phyloP scores from a whole-genome alignment of 2,888 invertebrate genomes.

The Sussaba pulchella region DNA sequence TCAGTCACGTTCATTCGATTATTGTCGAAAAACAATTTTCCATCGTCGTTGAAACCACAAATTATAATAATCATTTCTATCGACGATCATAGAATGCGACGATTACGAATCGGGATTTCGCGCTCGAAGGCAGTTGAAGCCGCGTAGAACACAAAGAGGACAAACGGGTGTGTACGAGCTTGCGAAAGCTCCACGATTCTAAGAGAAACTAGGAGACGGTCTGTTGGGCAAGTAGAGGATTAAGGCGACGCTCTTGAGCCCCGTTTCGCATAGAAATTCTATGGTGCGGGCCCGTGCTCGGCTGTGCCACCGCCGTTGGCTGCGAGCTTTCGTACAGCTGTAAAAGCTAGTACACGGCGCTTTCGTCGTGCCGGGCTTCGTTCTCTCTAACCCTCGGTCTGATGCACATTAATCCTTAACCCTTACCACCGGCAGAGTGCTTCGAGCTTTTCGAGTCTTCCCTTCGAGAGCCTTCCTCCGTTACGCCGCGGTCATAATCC shows the following conservation, averaged over 20 bases:
- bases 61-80: too few relatives aligned
- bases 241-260: slow-evolving; percentile 76
- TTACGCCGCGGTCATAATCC: slow-evolving; percentile 26
- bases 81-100: too few relatives aligned
- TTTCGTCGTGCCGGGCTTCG: background rate
- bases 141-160: slow-evolving; percentile 20
- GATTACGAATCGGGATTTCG: too few relatives aligned
- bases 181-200: slow-evolving; percentile 26
- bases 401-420: slow-evolving; percentile 76
- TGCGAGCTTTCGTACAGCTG: slow-evolving; percentile 28
- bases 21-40: too few relatives aligned
- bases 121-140: slow-evolving; percentile 8
- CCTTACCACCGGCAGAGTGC: slow-evolving; percentile 64
- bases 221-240: slow-evolving; percentile 75
- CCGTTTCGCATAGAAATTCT: slow-evolving; percentile 73
- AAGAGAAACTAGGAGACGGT: slow-evolving; percentile 62
- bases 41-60: too few relatives aligned
- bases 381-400: slow-evolving; percentile 74
- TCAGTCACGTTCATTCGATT: too few relatives aligned
- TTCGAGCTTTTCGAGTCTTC: slow-evolving; percentile 50
- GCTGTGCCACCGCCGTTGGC: too few relatives aligned
- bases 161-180: slow-evolving; percentile 28
- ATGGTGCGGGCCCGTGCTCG: slow-evolving; percentile 57
- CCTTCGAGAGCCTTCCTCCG: slow-evolving; percentile 23
- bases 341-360: slow-evolving; percentile 29